These are phyloP conservation scores for Varanus komodoensis DNA, from an alignment of 2,113 vertebrate species.

Conservation along the genomic window DNA sequence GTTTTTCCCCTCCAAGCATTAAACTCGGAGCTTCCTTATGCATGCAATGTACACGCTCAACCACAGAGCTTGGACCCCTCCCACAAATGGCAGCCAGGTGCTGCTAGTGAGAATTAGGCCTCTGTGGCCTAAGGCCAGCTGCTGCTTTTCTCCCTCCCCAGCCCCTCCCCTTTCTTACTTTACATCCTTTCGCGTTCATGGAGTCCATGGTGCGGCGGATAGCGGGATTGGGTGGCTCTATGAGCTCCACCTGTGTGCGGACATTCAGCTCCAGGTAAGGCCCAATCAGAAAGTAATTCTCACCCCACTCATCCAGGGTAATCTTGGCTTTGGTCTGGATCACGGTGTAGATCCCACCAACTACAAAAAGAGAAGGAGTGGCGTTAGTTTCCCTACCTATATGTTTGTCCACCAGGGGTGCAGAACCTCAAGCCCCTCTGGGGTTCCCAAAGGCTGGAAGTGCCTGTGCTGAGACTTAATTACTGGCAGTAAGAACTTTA, in stretches of 20 bases:
- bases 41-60: not conserved
- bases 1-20: not conserved
- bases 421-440: no score
- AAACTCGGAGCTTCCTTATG: not conserved
- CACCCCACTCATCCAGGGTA: slow-evolving; percentile 91
- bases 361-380: slow-evolving; percentile 57
- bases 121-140: not conserved
- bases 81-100: not conserved
- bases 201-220: slow-evolving; percentile 89
- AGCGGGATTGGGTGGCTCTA: slow-evolving; percentile 84
- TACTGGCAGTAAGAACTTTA: no score
- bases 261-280: slow-evolving; percentile 92
- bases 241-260: slow-evolving; percentile 92
- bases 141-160: not conserved
- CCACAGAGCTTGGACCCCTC: not conserved
- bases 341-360: slow-evolving; percentile 95
- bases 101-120: not conserved
- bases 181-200: slow-evolving; percentile 93
- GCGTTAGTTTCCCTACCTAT: not conserved
- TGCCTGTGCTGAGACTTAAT: no score
- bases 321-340: slow-evolving; percentile 94
- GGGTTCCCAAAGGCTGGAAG: no score
- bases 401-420: no score
- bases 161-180: slow-evolving; percentile 74
- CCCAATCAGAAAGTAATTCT: slow-evolving; percentile 94